A percentile compares a stretch with the other conserved stretches of the same genome.
These are phyloP conservation scores for Peromyscus melanophrys DNA, from an alignment of 2,797 vertebrate species.

Conservation along the genomic window DNA sequence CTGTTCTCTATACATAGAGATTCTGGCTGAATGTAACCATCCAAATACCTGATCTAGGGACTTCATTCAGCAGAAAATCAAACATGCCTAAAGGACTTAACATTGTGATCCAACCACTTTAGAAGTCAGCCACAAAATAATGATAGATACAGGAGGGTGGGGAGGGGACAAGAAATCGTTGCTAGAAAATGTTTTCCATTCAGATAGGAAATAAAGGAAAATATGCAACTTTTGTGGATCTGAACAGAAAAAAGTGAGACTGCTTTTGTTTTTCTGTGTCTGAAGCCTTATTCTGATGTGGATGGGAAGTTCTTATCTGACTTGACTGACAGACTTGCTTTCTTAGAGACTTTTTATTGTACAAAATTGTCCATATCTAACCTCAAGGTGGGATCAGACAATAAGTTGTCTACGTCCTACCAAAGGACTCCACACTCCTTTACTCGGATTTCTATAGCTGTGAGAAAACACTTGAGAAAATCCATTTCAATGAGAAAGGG, in stretches of 20 bases:
- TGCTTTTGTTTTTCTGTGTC: neutral
- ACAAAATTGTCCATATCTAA: neutral
- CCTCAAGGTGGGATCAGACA: neutral
- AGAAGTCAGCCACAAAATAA: neutral
- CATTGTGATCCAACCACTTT: neutral
- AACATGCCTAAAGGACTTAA: neutral
- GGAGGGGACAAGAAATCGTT: neutral
- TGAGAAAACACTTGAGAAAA: neutral
- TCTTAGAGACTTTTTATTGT: neutral
- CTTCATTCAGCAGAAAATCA: neutral
- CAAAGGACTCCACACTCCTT: neutral
- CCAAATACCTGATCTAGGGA: neutral
- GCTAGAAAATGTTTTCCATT: neutral
- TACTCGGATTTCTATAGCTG: neutral
- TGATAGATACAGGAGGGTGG: neutral
- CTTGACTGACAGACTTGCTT: neutral
- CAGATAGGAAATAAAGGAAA: neutral
- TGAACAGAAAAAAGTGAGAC: neutral
- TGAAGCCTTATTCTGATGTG: neutral
- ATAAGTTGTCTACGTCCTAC: neutral
- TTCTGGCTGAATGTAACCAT: neutral
- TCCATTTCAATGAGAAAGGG: neutral
- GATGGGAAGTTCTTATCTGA: neutral
- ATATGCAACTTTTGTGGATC: neutral
- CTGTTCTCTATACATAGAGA: neutral